Evolutionary conservation across 1,140 invertebrate genomes (phyloP).

Genomic region (Caerostris extrusa): DNA sequence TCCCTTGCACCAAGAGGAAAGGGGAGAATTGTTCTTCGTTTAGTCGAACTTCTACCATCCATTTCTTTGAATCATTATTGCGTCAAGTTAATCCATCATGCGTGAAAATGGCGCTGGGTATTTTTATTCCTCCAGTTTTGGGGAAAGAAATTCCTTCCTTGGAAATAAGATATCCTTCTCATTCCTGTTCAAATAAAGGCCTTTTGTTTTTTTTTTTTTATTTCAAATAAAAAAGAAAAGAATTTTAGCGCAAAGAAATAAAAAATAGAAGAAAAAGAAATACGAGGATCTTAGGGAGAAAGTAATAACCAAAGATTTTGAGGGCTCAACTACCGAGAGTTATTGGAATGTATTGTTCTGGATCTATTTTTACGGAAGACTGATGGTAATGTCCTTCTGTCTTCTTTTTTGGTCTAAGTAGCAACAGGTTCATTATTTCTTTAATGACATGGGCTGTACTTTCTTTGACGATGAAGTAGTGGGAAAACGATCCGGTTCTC

Average conservation of each 20-base stretch:
- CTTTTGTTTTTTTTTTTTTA: background rate
- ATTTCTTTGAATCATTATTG: constrained; percentile 17
- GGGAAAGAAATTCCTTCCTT: background rate
- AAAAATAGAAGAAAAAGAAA: background rate
- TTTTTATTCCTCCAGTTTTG: background rate
- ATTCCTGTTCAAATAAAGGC: background rate
- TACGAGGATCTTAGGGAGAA: background rate
- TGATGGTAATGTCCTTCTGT: background rate
- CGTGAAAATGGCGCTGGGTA: background rate
- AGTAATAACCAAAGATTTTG: background rate
- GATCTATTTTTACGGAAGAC: background rate
- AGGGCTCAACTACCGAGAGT: background rate
- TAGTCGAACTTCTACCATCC: background rate
- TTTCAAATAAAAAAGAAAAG: background rate
- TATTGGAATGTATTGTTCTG: background rate
- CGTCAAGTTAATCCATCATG: constrained; percentile 2
- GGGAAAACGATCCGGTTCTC: background rate
- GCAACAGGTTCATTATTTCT: background rate
- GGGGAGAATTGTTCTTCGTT: constrained; percentile 1
- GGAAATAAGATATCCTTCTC: background rate
- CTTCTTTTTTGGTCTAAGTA: background rate
- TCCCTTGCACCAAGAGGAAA: background rate
- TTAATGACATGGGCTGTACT: background rate
- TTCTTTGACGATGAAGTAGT: background rate
- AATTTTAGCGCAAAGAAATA: background rate